Base-by-base conservation (phyloP, 2,113 vertebrate species). In the Brachypteracias leptosomus region DNA sequence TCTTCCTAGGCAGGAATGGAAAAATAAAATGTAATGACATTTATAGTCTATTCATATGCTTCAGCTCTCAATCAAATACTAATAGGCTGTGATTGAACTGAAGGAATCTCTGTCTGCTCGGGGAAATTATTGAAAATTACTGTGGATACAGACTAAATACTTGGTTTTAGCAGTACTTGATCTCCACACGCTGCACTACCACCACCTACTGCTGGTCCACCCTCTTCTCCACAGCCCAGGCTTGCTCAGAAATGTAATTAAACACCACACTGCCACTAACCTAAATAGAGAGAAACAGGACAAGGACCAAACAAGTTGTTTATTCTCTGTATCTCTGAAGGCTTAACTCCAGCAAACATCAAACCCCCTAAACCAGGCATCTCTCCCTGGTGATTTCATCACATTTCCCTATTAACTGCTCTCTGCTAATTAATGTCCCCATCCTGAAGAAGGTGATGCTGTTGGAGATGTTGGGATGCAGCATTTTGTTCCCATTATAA, bases 161-260 rank as follows among this genome's bases (percentile, higher is more conserved):
- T 65, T 88, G 29, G 20, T 89, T 28, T 33, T 58, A 89, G 62
- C n/a, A 68, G 72, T 35, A 19, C 24, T 59, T 59, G 17, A 22
- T 33, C 12, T 16, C 61, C 84, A 11, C 70, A 28, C 63, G 94
- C 94, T 81, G 78, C 95, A 67, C 86, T 96, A 97, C 94, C 95
- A 58, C 97, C 97, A 97, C 75, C 98, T 98, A 96, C 96, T 97
- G 97, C 94, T 97, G 95, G 68, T 54, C 65, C 21, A 17, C 11
- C 33, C 11, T n/a, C 55, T 67, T 40, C 93, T 49, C 70, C 68
- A 44, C 49, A 55, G 28, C 31, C 57, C 29, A 40, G 18, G 62
- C 57, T 67, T 70, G 15, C 62, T 57, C 33, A 79, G 89, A 68
- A 63, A 80, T 14, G 9, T 40, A 91, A 67, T 54, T 71, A 82